These are phyloP conservation scores for Acronicta leporina DNA, from an alignment of 2,888 invertebrate genomes.

Conservation along the genomic window DNA sequence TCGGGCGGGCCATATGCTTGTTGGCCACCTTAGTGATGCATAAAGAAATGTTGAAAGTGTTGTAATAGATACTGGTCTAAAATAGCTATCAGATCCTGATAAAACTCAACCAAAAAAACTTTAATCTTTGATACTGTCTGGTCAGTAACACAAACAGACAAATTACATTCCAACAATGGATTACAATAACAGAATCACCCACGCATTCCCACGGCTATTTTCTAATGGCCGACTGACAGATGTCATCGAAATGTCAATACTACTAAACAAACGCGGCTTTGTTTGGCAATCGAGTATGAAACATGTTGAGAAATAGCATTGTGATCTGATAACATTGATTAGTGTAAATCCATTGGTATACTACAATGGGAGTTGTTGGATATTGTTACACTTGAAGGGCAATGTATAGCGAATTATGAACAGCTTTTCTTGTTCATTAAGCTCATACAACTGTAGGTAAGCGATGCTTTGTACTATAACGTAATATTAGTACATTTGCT, in stretches of 20 bases:
- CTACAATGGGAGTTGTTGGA: neutral
- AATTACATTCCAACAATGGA: conserved; percentile 46
- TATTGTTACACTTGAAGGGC: neutral
- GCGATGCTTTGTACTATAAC: too few relatives aligned
- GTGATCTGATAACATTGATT: conserved; percentile 28
- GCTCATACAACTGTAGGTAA: too few relatives aligned
- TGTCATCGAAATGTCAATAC: conserved; percentile 61
- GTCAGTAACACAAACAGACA: conserved; percentile 26
- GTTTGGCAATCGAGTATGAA: conserved; percentile 45
- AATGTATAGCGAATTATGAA: conserved; percentile 6
- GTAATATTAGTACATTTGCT: too few relatives aligned
- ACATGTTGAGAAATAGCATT: conserved; percentile 46
- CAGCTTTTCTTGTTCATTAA: neutral
- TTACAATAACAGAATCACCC: conserved; percentile 44
- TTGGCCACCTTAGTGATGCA: too few relatives aligned
- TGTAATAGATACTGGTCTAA: too few relatives aligned
- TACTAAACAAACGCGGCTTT: conserved; percentile 53
- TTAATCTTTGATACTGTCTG: conserved; percentile 5
- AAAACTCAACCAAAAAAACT: conserved; percentile 2
- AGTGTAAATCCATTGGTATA: conserved; percentile 14
- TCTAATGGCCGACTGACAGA: conserved; percentile 47
- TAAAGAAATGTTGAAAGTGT: too few relatives aligned
- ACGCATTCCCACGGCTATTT: conserved; percentile 52
- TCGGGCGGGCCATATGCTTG: too few relatives aligned
- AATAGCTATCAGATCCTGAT: neutral